Evolutionary conservation across 2,113 vertebrate species (phyloP).

Genomic region (Leptodactylus fuscus): DNA sequence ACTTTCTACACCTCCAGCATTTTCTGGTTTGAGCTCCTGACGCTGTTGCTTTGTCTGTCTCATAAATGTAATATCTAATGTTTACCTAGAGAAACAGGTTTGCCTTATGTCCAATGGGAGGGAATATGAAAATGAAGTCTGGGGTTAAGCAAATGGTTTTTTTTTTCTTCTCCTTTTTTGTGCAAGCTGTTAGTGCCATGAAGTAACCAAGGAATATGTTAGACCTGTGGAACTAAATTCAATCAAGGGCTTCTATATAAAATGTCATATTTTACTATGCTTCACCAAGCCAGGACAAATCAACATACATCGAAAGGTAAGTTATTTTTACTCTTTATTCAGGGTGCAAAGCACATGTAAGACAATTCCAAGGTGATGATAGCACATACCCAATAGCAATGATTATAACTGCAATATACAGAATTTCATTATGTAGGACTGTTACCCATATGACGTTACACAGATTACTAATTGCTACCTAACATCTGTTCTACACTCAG

Average conservation of each 20-base stretch:
- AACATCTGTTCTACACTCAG: neutral
- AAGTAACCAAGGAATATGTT: conserved; percentile 4
- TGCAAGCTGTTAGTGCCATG: neutral
- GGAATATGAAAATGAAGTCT: conserved; percentile 54
- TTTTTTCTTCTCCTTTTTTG: conserved; percentile 11
- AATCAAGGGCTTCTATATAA: neutral
- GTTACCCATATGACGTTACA: neutral
- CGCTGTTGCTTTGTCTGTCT: conserved; percentile 27
- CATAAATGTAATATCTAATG: conserved; percentile 45
- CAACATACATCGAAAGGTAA: conserved; percentile 16
- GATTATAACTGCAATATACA: neutral
- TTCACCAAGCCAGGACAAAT: neutral
- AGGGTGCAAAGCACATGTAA: neutral
- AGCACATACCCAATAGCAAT: neutral
- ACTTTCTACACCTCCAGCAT: neutral
- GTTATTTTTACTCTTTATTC: neutral
- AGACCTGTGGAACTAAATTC: neutral
- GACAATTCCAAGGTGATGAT: neutral
- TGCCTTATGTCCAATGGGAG: conserved; percentile 42
- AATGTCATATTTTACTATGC: neutral
- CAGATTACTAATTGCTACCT: neutral
- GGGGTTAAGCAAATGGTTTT: conserved; percentile 49
- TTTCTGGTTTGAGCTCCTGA: neutral
- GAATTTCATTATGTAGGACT: neutral
- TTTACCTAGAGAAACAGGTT: conserved; percentile 60